These are phyloP conservation scores for Drepana falcataria DNA, from an alignment of 2,888 invertebrate genomes.

Conservation along the genomic window DNA sequence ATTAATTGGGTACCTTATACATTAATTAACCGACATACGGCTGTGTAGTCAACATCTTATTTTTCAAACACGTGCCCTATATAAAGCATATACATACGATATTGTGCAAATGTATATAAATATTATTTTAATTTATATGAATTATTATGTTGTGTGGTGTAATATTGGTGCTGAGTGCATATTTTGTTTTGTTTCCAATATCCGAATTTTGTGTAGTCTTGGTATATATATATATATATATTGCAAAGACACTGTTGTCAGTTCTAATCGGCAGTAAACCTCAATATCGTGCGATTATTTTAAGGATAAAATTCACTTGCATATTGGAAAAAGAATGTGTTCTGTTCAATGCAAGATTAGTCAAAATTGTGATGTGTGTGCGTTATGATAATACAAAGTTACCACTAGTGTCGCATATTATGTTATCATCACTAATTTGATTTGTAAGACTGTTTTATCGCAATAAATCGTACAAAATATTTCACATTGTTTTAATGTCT, in stretches of 20 bases:
- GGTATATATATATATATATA: not conserved
- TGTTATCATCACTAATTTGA: conserved; percentile 64
- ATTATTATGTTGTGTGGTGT: conserved; percentile 46
- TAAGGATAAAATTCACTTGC: conserved; percentile 8
- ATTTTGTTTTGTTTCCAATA: conserved; percentile 39
- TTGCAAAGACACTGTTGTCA: conserved; percentile 18
- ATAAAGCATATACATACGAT: conserved; percentile 15
- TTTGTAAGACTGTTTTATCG: conserved; percentile 74
- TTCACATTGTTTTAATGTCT: conserved; percentile 1
- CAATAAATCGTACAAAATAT: conserved; percentile 72
- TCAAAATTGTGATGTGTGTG: conserved; percentile 63
- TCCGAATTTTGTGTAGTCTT: not conserved
- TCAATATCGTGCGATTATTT: conserved; percentile 10
- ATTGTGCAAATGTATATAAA: conserved; percentile 67
- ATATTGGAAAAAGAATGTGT: conserved; percentile 21
- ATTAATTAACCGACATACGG: too few species aligned
- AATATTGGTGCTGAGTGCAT: conserved; percentile 57
- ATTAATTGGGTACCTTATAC: too few species aligned
- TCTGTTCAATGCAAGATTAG: conserved; percentile 39
- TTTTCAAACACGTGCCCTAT: not conserved
- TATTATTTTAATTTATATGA: conserved; percentile 60
- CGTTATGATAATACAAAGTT: conserved; percentile 60
- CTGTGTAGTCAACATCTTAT: not conserved
- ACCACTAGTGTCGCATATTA: conserved; percentile 63
- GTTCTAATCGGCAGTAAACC: conserved; percentile 4